Evolutionary conservation across 35 echinoderm and acorn worm species (phyloP).

Genomic region (Ophioderma brevispina): DNA sequence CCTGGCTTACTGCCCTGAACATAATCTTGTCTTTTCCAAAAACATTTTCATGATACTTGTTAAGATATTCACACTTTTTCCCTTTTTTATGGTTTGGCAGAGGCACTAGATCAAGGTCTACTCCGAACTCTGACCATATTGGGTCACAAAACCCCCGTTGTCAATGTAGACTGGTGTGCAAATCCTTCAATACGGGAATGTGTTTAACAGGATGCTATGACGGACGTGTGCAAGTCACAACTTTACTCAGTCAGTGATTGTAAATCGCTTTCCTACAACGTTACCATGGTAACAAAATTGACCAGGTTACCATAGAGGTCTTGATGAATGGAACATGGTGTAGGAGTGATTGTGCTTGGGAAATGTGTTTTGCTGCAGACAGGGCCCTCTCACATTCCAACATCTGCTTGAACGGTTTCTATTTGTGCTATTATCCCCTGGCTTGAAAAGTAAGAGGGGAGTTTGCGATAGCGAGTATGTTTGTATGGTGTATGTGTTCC

Average conservation of each 20-base stretch:
- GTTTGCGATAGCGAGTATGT: too few relatives aligned
- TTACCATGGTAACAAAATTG: too few relatives aligned
- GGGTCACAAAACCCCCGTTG: conserved; percentile 88
- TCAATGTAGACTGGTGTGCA: conserved; percentile 97
- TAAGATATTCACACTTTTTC: neutral
- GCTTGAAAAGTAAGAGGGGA: too few relatives aligned
- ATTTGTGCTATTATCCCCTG: too few relatives aligned
- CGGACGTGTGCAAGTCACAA: conserved; percentile 91
- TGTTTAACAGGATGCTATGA: conserved; percentile 97
- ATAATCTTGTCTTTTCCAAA: neutral
- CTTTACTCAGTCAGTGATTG: conserved; percentile 83
- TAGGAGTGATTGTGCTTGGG: too few relatives aligned
- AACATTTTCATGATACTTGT: neutral
- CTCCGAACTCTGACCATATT: conserved; percentile 76
- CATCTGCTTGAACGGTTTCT: too few relatives aligned
- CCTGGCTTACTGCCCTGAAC: neutral
- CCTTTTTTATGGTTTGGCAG: conserved; percentile 36
- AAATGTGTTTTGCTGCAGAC: too few relatives aligned
- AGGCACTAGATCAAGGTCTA: conserved; percentile 37
- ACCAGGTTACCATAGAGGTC: too few relatives aligned
- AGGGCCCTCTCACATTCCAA: too few relatives aligned
- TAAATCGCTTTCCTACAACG: too few relatives aligned
- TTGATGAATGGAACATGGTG: too few relatives aligned
- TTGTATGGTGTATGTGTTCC: too few relatives aligned
- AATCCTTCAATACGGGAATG: conserved; percentile 91